Base-by-base conservation (phyloP, 2,888 invertebrate genomes). In the Hydropsyche betteni region DNA sequence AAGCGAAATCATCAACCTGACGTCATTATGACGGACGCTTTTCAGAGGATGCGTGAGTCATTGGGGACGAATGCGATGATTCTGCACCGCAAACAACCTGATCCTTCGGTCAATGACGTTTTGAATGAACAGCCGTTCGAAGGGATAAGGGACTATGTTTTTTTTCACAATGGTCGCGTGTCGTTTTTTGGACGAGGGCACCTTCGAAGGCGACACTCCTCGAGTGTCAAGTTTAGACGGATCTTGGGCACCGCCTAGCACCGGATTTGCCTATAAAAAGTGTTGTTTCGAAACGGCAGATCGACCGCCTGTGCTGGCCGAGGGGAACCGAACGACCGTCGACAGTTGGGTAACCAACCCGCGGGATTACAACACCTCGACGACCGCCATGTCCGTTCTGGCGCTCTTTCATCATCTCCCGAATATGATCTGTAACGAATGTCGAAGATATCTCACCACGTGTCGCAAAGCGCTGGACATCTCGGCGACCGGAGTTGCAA, bases 181-280 rank as follows among this genome's bases (percentile, higher is more conserved):
- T 55, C 55, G 2, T 55, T 44, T 44, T 44, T 44, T 10, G 44
- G 44, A 44, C 44, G 44, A 44, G 44, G 44, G 44, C 44, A 16
- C 16, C 64, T 8, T 64, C 64, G 64, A 52, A 53, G 70, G 69
- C 51, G 61, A 14, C 55, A 5, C 24, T 24, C 55, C 4, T 55
- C 55, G 55, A 55, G 24, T 55, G 50, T 44, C 50, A 69, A 69
- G 69, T 69, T 69, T 69, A 50, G 7, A 69, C 14, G 7, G 16
- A 38, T 16, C 10, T 24, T 12, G 38, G 16, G 44, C n/a, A 7
- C 44, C 64, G 74, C 55, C 71, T 51, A 74, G 44, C 81, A 81
- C 81, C 82, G 81, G 81, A 81, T 81, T 77, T 81, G 80, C 78
- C 81, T 77, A 81, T 82, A 82, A 81, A 82, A 81, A 81, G 79